A percentile compares a stretch with the other conserved stretches of the same genome.
Evolutionary conservation across 2,797 vertebrate species (phyloP).

Genomic region (Nyctibius grandis): DNA sequence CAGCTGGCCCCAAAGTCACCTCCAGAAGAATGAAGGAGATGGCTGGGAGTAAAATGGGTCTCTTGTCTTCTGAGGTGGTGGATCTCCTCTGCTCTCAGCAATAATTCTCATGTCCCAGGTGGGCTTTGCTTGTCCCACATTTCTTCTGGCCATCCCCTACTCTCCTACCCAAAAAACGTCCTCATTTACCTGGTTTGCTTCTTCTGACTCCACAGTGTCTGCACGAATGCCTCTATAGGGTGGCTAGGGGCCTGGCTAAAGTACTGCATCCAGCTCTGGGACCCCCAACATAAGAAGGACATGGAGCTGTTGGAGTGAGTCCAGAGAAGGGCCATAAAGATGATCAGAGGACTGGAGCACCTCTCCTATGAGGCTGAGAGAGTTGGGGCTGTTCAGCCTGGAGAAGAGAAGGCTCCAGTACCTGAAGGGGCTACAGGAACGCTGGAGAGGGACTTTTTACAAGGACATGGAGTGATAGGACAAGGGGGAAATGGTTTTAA

Average conservation of each 20-base stretch:
- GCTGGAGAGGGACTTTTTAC: too few species aligned
- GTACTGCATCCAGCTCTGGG: too few species aligned
- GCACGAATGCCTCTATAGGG: background rate
- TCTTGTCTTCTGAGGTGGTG: background rate
- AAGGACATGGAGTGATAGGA: too few species aligned
- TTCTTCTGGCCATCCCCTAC: background rate
- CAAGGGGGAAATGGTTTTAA: too few species aligned
- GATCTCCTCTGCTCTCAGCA: background rate
- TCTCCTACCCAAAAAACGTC: background rate
- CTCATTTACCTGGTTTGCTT: background rate
- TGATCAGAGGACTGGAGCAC: too few species aligned
- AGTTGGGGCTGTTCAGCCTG: too few species aligned
- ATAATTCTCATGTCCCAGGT: background rate
- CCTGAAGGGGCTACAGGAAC: too few species aligned
- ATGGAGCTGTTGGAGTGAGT: too few species aligned
- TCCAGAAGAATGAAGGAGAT: background rate
- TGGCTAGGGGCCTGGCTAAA: background rate
- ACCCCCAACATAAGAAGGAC: too few species aligned
- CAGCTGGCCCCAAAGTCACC: rapidly evolving
- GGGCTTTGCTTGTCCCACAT: background rate
- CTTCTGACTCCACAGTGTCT: background rate
- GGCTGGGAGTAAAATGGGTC: background rate
- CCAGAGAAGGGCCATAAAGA: too few species aligned
- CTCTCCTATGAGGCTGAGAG: too few species aligned
- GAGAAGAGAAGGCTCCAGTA: too few species aligned